Evolutionary conservation across 1,140 invertebrate species (phyloP), one percentile per base, ranked within the genome.

Genomic region (Probaryconus sp.): DNA sequence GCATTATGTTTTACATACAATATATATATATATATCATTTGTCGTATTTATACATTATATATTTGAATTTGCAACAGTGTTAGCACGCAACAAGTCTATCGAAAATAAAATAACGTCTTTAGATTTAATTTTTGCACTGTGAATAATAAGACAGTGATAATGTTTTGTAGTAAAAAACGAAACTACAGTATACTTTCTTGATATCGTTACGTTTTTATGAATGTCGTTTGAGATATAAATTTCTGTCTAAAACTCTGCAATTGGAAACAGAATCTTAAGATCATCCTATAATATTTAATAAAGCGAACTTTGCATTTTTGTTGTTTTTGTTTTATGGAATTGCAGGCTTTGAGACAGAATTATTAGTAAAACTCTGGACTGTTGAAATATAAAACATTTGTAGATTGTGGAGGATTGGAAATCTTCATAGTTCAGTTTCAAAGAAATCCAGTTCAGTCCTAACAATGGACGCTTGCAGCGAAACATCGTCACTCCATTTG

Each of bases 101-200:
- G 14, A 45, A 72, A 72, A 63, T 43, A 64, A 64, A 72, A 24
- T 9, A 56, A 50, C 14, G 9, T 24, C 3, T 1, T 9, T 9
- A 10, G 20, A 30, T 30, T 21, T 43, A 30, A 35, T 33, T 33
- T 26, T 51, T 53, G 14, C 18, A 37, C 31, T 38, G 61, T 28
- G 26, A 30, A 55, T 31, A 56, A 61, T 45, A 47, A 63, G 7
- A 53, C 38, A 43, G 11, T 6, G 53, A 6, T 55, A 6, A 5
- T n/a, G n/a, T n/a, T n/a, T 65, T 45, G 17, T 28, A 61, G 48
- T 73, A 67, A 48, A 73, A 73, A 67, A 61, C 31, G 31, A 67
- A 73, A 61, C 47, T 61, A 65, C 63, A 51, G 10, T 51, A 28
- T 67, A 68, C 71, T 68, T 67, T 73, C 70, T 60, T 67, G 61